phyloP scores from a whole-genome alignment of 2,113 vertebrate genomes.

The Labeo rohita region DNA sequence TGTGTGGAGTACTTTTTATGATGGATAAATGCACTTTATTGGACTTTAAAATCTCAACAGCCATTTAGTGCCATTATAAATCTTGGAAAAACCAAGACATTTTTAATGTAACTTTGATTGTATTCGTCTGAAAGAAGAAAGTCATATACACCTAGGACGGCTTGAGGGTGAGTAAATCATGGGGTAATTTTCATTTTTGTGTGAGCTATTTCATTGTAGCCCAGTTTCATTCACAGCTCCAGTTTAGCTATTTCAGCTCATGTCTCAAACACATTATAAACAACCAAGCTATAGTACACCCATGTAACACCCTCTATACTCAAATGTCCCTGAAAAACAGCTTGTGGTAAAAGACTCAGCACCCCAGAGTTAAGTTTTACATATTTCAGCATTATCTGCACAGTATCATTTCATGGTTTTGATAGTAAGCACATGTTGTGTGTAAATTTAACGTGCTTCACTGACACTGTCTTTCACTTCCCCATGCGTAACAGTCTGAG shows the following conservation, averaged over 20 bases:
- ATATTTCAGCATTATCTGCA: neutral
- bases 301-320: neutral
- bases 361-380: neutral
- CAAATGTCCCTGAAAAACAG: slow-evolving; percentile 1
- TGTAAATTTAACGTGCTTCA: neutral
- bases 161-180: no score
- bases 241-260: neutral
- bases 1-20: no score
- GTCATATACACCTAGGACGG: no score
- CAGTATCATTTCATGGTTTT: neutral
- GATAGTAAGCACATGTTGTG: neutral
- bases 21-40: no score
- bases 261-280: neutral
- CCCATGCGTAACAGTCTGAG: neutral
- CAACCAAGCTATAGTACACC: neutral
- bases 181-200: no score
- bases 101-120: no score
- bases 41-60: no score
- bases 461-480: slow-evolving; percentile 53
- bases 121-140: no score
- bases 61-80: no score
- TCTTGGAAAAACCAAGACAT: no score
- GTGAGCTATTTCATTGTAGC: neutral
- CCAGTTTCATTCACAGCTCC: neutral
- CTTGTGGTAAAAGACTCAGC: neutral